These are phyloP conservation scores for Liparis tanakae DNA, from an alignment of 2,797 vertebrate species.

Conservation along the genomic window DNA sequence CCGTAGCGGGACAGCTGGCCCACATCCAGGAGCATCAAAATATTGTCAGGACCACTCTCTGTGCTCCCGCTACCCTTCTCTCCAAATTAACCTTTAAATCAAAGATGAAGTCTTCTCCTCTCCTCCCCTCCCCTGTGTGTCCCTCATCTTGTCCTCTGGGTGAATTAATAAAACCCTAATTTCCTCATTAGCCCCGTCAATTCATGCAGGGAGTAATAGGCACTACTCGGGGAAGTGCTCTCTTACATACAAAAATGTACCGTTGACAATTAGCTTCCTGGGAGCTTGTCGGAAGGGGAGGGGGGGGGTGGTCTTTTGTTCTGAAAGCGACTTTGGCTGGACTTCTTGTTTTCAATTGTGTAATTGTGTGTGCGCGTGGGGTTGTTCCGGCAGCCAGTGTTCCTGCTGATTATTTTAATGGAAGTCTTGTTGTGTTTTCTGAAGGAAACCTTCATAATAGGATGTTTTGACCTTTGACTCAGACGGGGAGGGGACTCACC, in stretches of 20 bases:
- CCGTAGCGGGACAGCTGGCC: conserved; percentile 67
- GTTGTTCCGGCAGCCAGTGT: conserved; percentile 10
- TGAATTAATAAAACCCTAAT: conserved; percentile 82
- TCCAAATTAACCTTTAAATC: conserved; percentile 83
- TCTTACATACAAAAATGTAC: conserved; percentile 68
- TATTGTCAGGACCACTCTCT: conserved; percentile 70
- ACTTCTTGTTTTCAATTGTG: conserved; percentile 22
- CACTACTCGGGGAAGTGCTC: conserved; percentile 66
- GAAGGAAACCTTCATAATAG: conserved; percentile 18
- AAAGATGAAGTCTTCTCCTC: conserved; percentile 72
- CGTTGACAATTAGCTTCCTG: conserved; percentile 71
- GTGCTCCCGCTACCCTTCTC: conserved; percentile 61
- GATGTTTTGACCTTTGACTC: conserved; percentile 36
- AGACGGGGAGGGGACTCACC: conserved; percentile 7
- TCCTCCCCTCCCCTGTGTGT: conserved; percentile 56
- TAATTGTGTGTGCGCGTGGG: conserved; percentile 10
- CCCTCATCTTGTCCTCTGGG: conserved; percentile 71
- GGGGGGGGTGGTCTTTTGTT: conserved; percentile 38
- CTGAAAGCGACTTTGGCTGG: conserved; percentile 31
- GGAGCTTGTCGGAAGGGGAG: conserved; percentile 42
- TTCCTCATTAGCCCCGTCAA: conserved; percentile 82
- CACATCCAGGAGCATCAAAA: conserved; percentile 74
- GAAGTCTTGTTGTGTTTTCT: conserved; percentile 22
- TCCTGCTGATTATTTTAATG: conserved; percentile 29
- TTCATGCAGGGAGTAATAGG: conserved; percentile 76